Evolutionary conservation across 2,113 vertebrate genomes (phyloP).

Genomic region (Pipra filicauda): DNA sequence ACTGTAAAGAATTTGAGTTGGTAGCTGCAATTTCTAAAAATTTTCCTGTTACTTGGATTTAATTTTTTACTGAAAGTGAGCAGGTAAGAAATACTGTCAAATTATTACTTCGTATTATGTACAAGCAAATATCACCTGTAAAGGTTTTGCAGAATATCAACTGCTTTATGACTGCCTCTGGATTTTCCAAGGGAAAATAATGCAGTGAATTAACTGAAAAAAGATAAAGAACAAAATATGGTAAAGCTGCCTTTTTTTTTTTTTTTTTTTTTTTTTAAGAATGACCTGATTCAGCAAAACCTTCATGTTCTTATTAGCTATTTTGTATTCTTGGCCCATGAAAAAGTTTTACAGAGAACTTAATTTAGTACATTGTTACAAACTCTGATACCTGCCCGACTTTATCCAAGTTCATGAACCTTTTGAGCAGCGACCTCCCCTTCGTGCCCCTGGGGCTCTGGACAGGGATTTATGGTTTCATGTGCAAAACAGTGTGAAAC

Average conservation of each 20-base stretch:
- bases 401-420: slow-evolving; percentile 57
- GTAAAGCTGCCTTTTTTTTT: neutral
- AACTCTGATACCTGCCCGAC: neutral
- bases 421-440: neutral
- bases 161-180: neutral
- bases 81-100: neutral
- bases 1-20: neutral
- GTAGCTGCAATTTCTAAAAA: neutral
- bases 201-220: neutral
- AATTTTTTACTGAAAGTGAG: neutral
- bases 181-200: neutral
- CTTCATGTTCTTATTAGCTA: neutral
- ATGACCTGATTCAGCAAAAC: neutral
- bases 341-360: neutral
- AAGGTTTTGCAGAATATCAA: neutral
- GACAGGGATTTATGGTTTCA: slow-evolving; percentile 52
- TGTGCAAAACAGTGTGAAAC: slow-evolving; percentile 55
- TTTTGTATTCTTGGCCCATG: neutral
- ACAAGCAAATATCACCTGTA: neutral
- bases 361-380: neutral
- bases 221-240: neutral
- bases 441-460: slow-evolving; percentile 6
- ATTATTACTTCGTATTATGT: neutral
- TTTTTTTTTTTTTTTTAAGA: neutral
- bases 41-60: neutral